Conservation (phyloP, 1,140 invertebrate species). For the Drosophila mojavensis region DNA sequence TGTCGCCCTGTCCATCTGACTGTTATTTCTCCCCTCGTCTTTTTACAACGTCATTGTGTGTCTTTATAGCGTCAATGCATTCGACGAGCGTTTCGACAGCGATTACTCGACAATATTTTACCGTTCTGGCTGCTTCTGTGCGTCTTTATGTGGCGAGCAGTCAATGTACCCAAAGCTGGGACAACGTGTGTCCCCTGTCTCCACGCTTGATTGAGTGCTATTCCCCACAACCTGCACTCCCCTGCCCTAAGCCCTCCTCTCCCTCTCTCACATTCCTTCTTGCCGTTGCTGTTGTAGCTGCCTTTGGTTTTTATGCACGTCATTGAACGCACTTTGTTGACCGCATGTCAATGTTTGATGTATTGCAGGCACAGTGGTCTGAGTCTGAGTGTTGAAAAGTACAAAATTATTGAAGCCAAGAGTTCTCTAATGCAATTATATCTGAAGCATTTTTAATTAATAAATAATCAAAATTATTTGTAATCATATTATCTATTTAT, state of each 20-base stretch:
- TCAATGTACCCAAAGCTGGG: constrained; percentile 28
- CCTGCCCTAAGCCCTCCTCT: no score
- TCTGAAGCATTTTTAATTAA: no score
- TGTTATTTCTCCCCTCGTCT: constrained; percentile 6
- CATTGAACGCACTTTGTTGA: constrained; percentile 80
- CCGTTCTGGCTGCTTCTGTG: constrained; percentile 30
- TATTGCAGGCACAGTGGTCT: constrained; percentile 47
- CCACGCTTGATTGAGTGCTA: constrained; percentile 67
- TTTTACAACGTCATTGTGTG: constrained; percentile 57
- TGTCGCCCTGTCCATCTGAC: not conserved
- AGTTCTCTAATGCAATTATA: not conserved
- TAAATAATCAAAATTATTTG: no score
- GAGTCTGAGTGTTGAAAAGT: not conserved
- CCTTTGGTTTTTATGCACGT: constrained; percentile 72
- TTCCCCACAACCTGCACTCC: not conserved
- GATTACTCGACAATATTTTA: constrained; percentile 81
- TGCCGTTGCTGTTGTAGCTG: constrained; percentile 45
- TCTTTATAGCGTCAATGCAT: constrained; percentile 60
- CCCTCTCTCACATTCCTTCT: not conserved
- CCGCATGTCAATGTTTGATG: constrained; percentile 74
- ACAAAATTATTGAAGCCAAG: no score
- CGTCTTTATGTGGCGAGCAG: constrained; percentile 36
- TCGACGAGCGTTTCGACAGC: constrained; percentile 61
- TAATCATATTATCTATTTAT: no score
- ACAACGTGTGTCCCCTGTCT: constrained; percentile 44